These are phyloP conservation scores for Liopterus haemorrhoidalis DNA, from an alignment of 2,888 invertebrate genomes.

Conservation along the genomic window DNA sequence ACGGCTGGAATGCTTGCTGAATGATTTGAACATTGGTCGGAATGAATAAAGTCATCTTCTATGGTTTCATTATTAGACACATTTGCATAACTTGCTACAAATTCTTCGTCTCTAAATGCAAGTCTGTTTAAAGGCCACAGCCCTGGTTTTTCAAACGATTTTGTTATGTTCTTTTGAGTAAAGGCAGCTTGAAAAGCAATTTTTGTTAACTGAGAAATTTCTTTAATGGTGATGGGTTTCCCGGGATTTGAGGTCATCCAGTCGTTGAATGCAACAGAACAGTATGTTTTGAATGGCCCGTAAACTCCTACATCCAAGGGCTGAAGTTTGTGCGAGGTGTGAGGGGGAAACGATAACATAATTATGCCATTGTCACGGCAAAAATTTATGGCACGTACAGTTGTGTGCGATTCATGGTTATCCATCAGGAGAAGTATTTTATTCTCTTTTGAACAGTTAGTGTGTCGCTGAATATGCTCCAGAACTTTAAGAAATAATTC, in stretches of 20 bases:
- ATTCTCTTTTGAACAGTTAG: slow-evolving; percentile 27
- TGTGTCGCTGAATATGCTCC: slow-evolving; percentile 32
- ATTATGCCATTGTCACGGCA: slow-evolving; percentile 39
- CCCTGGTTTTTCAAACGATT: slow-evolving; percentile 30
- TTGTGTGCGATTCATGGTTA: slow-evolving; percentile 38
- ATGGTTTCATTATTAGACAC: slow-evolving; percentile 5
- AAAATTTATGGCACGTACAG: slow-evolving; percentile 35
- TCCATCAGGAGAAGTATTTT: slow-evolving; percentile 34
- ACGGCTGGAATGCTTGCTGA: no score
- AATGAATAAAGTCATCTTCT: no score
- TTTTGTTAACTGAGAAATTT: slow-evolving; percentile 25
- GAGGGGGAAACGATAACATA: slow-evolving; percentile 38
- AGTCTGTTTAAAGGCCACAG: slow-evolving; percentile 30
- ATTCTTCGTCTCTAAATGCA: slow-evolving; percentile 29
- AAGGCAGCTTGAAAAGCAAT: slow-evolving; percentile 22
- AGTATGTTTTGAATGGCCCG: slow-evolving; percentile 36
- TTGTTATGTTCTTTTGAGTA: slow-evolving; percentile 29
- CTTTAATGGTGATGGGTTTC: slow-evolving; percentile 30
- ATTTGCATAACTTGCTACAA: slow-evolving; percentile 24
- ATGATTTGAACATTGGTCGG: no score
- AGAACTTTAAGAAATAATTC: slow-evolving; percentile 32
- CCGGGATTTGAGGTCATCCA: slow-evolving; percentile 33
- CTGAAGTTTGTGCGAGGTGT: slow-evolving; percentile 37
- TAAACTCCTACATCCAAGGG: slow-evolving; percentile 35
- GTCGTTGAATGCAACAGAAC: slow-evolving; percentile 29